Evolutionary conservation across 30 jellyfish, hydroid and myxozoan species (phyloP), one percentile per base, ranked within the genome.

Genomic region (Catostylus mosaicus): DNA sequence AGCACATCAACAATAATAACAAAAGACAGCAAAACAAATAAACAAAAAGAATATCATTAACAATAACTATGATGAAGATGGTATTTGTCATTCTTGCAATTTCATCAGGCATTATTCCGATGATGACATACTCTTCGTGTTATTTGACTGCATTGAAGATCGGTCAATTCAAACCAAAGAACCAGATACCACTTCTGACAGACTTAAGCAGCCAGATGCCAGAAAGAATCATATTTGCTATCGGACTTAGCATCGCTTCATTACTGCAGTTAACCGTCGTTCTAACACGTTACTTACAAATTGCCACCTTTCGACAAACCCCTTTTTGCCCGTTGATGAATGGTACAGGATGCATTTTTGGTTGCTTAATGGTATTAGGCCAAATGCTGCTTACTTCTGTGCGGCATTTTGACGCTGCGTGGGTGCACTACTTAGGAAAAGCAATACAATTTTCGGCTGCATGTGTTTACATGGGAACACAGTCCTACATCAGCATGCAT

Each of bases 391-490:
- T 83, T 4, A 10, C 81, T 0, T 16, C 86, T 9, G 40, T 83
- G 67, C 38, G 61, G 32, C 86, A 45, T 26, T 35, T 24, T 24
- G 75, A 70, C 20, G 27, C 65, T 2, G 65, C 56, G 30, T 56
- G 79, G 82, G 61, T 37, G 68, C 73, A 62, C 36, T 82, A 30
- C 26, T 23, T 82, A 32, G 92, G 85, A 36, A 60, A 71, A 54
- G 35, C 63, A 0, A 9, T 83, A 36, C 69, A 35, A 27, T 48
- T 83, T 33, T 33, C 82, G 24, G 29, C 87, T 4, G 11, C 40
- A 23, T 51, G 93, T 36, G 26, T 83, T 30, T 83, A 83, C 74
- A 60, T 83, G 11, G 69, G 69, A 20, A 56, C 62, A 34, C 93
- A 83, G 40, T 59, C 80, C 14, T 70, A 70, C 59, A 62, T 83